Evolutionary conservation across 2,797 vertebrate species (phyloP).

Genomic region (Tragopan temminckii): DNA sequence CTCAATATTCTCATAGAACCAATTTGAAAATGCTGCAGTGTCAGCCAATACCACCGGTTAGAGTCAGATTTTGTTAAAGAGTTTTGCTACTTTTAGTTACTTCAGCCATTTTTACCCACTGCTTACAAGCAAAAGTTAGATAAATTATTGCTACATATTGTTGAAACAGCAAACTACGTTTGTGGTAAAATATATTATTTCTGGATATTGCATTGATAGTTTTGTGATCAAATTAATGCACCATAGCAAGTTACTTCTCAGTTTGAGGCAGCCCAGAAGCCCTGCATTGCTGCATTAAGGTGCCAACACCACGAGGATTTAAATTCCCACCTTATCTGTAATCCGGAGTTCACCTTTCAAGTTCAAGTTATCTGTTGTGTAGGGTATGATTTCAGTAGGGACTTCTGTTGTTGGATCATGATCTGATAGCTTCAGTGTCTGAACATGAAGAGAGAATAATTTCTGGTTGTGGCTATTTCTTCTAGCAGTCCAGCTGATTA

Average conservation of each 20-base stretch:
- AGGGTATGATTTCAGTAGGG: background rate
- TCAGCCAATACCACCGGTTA: background rate
- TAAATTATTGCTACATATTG: background rate
- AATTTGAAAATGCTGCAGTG: background rate
- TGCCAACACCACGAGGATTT: background rate
- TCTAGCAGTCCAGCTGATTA: background rate
- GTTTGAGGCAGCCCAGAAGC: background rate
- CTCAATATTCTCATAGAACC: background rate
- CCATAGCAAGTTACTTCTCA: background rate
- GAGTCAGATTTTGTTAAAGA: background rate
- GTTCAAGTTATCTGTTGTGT: background rate
- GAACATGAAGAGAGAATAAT: accelerated
- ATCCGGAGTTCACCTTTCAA: background rate
- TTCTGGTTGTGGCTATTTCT: background rate
- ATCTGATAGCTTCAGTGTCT: background rate
- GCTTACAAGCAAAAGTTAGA: background rate
- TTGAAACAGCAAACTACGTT: background rate
- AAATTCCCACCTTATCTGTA: background rate
- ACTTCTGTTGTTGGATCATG: background rate
- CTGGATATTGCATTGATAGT: background rate
- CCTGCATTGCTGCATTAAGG: background rate
- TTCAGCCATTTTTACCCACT: background rate
- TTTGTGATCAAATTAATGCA: background rate
- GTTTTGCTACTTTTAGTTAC: background rate
- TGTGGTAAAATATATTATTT: background rate